Evolutionary conservation across 2,113 vertebrate species (phyloP).

Genomic region (Pithys albifrons): DNA sequence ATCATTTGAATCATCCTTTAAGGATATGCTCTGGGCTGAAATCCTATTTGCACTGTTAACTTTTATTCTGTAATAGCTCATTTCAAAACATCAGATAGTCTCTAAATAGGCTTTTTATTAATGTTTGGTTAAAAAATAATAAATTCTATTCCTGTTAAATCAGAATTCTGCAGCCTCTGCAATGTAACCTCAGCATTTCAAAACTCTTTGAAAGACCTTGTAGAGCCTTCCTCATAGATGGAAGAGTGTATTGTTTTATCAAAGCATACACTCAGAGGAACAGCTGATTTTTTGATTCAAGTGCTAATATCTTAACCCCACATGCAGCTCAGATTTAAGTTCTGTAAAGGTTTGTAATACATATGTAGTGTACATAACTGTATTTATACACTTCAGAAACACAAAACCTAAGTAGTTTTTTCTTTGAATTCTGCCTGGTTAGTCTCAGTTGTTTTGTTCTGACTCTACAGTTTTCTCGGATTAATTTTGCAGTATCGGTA

Average conservation of each 20-base stretch:
- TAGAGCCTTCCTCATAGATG: neutral
- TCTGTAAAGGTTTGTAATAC: neutral
- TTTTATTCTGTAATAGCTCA: conserved; percentile 18
- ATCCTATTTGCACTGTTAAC: conserved; percentile 27
- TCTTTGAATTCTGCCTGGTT: neutral
- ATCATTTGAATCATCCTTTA: conserved; percentile 1
- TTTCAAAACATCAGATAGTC: neutral
- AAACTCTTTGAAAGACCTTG: neutral
- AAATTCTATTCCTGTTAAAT: neutral
- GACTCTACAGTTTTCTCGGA: neutral
- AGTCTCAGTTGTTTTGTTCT: neutral
- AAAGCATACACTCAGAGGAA: neutral
- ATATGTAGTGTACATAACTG: neutral
- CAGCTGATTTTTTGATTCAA: neutral
- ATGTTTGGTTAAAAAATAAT: conserved; percentile 44
- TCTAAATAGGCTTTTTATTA: conserved; percentile 32
- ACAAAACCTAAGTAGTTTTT: neutral
- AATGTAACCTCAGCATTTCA: conserved; percentile 30
- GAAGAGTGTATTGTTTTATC: conserved; percentile 22
- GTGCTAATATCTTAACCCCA: neutral
- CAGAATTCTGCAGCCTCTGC: neutral
- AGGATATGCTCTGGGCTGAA: conserved; percentile 27
- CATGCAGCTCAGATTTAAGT: neutral
- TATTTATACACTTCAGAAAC: neutral
- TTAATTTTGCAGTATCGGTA: neutral